A percentile compares a stretch with the other conserved stretches of the same genome.
Evolutionary conservation across 2,113 vertebrate species (phyloP).

Genomic region (Chloroceryle aenea): DNA sequence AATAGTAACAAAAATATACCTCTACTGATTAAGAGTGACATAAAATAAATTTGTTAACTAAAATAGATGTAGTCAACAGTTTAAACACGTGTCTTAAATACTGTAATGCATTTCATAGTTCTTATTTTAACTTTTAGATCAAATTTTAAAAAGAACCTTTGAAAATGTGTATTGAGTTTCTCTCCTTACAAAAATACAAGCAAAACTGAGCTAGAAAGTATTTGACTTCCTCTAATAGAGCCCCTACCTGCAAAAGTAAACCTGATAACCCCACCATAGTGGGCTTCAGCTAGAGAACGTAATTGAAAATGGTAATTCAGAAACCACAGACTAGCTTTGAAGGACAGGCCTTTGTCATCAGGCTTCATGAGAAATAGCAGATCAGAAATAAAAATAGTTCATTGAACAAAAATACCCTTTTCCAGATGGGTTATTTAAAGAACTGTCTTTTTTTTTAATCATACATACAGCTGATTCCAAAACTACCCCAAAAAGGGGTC

Average conservation of each 20-base stretch:
- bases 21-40: slow-evolving; percentile 74
- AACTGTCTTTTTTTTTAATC: slow-evolving; percentile 18
- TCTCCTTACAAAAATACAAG: not conserved
- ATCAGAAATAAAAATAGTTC: slow-evolving; percentile 81
- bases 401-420: slow-evolving; percentile 79
- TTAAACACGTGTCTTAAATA: slow-evolving; percentile 34
- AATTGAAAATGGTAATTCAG: slow-evolving; percentile 77
- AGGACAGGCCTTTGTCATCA: slow-evolving; percentile 76
- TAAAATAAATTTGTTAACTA: slow-evolving; percentile 73
- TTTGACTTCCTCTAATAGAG: not conserved
- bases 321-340: slow-evolving; percentile 66
- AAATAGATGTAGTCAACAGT: slow-evolving; percentile 62
- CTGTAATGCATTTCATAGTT: slow-evolving; percentile 27
- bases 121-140: slow-evolving; percentile 39
- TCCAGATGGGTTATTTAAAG: slow-evolving; percentile 73
- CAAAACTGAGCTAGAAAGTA: not conserved
- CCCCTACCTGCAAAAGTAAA: not conserved
- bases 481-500: slow-evolving; percentile 4
- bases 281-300: slow-evolving; percentile 44
- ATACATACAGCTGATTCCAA: slow-evolving; percentile 42
- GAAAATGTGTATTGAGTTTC: not conserved
- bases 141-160: slow-evolving; percentile 23
- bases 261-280: not conserved
- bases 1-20: slow-evolving; percentile 74
- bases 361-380: slow-evolving; percentile 73